Percentiles rank a stretch among this genome's conserved stretches.
Conservation (phyloP, 2,888 invertebrate genomes). For the Polydrusus tereticollis region DNA sequence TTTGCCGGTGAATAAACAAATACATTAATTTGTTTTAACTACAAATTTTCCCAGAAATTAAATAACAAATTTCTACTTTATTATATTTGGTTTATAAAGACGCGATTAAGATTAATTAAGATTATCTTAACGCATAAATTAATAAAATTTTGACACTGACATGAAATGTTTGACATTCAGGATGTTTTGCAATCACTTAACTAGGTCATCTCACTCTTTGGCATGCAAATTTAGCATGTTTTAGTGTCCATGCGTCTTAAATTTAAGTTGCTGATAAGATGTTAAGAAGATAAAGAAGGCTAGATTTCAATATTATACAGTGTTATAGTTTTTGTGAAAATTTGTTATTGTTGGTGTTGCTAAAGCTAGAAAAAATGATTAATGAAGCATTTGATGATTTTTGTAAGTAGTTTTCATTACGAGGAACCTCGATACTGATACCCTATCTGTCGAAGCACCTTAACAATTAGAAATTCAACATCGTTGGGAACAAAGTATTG, state of each 20-base stretch:
- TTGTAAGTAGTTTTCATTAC: slow-evolving; percentile 60
- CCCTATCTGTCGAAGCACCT: too few relatives aligned
- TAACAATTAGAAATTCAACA: too few relatives aligned
- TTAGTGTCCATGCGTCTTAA: not conserved
- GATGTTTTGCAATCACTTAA: not conserved
- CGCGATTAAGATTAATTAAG: not conserved
- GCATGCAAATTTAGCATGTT: not conserved
- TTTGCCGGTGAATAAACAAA: too few relatives aligned
- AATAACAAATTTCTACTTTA: not conserved
- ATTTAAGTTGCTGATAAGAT: not conserved
- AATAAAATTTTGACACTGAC: not conserved
- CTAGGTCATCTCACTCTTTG: not conserved
- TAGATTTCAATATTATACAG: not conserved
- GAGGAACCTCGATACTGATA: too few relatives aligned
- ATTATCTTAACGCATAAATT: not conserved
- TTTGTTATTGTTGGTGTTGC: not conserved
- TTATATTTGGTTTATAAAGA: not conserved
- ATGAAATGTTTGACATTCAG: not conserved
- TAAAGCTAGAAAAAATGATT: slow-evolving; percentile 58
- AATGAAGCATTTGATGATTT: slow-evolving; percentile 66
- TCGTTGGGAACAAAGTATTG: too few relatives aligned
- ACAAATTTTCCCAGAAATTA: too few relatives aligned
- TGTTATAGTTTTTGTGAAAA: slow-evolving; percentile 7
- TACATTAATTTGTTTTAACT: too few relatives aligned
- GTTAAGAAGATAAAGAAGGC: not conserved